Evolutionary conservation across 2,113 vertebrate species (phyloP), one percentile per base, ranked within the genome.

Genomic region (Sapayoa aenigma): DNA sequence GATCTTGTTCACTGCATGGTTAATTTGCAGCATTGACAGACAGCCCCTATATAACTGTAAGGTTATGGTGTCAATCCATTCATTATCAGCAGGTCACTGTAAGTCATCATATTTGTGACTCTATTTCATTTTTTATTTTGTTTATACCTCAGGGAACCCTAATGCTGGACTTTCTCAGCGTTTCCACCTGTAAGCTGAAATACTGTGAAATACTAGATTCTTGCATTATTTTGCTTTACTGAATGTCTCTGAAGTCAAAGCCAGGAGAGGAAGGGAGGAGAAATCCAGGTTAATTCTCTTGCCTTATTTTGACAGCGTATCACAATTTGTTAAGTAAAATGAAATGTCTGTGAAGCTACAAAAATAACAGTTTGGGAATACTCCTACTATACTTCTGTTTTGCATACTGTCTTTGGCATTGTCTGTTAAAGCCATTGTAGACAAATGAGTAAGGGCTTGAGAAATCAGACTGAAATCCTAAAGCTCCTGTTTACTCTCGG

Each of bases 301-400:
- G 52, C 72, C 56, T 93, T 62, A 28, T 86, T 95, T 88, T 96
- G 80, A 96, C 87, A 96, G 79, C 52, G 56, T 42, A 92, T 93
- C 76, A 67, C 56, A 49, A 89, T 84, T 74, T 39, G 71, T 93
- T 95, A 84, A 75, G 39, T 52, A 63, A 91, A 84, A 87, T 2
- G 16, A 74, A 94, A 84, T 84, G 76, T 44, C 35, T 1, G 0
- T 74, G 63, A 78, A 90, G 81, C 39, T 59, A 60, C 59, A 87
- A 75, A 90, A 92, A 60, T 41, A 74, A 12, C 19, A 22, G 16
- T 60, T 87, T 62, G 55, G 12, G 55, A 88, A 53, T 63, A 19
- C 25, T 84, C 5, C 0, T 80, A 63, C 33, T 68, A 12, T 15
- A 6, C 8, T 91, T 84, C 14, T 72, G 41, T 13, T 92, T 87